These are phyloP conservation scores for Eretmochelys imbricata DNA, from an alignment of 2,113 vertebrate genomes.

Conservation along the genomic window DNA sequence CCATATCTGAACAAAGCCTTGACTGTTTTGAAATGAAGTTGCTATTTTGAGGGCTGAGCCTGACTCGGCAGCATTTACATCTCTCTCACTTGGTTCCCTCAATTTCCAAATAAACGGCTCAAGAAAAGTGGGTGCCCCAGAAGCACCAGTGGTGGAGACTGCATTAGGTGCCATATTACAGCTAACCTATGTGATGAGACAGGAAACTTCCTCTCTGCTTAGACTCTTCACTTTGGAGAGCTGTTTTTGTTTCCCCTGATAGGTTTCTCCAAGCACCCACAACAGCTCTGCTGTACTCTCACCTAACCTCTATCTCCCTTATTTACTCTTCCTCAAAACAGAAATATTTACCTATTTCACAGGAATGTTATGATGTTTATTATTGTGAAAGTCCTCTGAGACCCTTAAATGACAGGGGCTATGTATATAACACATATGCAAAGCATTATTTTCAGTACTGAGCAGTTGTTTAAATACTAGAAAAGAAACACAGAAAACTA, in stretches of 20 bases:
- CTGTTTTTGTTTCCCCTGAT: neutral
- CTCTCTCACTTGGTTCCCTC: rapidly evolving
- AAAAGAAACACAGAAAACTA: neutral
- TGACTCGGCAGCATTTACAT: neutral
- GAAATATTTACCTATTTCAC: neutral
- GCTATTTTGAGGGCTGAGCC: neutral
- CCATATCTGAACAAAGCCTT: neutral
- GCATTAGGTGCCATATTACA: neutral
- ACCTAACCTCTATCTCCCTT: neutral
- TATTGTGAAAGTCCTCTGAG: neutral
- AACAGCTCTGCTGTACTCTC: neutral
- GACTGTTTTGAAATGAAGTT: neutral
- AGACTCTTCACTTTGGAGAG: neutral
- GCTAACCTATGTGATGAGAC: neutral
- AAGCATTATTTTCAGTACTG: neutral
- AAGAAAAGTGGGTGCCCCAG: neutral
- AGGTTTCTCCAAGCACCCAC: neutral
- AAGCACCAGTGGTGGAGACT: neutral
- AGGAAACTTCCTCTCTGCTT: neutral
- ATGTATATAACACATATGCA: neutral
- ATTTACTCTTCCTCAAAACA: neutral
- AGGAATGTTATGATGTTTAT: neutral
- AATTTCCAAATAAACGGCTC: neutral
- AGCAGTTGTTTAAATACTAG: neutral
- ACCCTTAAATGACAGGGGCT: neutral